Evolutionary conservation across 2,113 vertebrate genomes (phyloP), one percentile per base, ranked within the genome.

Genomic region (Tiliqua scincoides): DNA sequence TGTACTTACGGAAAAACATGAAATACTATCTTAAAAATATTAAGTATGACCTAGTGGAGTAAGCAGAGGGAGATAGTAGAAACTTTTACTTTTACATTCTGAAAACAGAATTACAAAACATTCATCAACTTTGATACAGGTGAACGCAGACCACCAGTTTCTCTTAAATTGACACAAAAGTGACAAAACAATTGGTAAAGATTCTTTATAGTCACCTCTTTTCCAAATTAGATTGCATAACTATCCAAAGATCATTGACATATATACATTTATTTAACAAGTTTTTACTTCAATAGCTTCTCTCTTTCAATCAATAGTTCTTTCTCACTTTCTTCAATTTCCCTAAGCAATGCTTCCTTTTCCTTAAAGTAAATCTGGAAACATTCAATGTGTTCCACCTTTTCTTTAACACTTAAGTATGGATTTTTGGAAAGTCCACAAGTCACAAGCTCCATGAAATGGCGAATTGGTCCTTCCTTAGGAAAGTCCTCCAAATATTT

Each of bases 391-490:
- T 99, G 98, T 59, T 99, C 98, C 21, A 92, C 90, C 91, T 99
- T 99, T 94, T 99, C 97, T 35, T 96, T 95, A 71, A 98, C 98
- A 3, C 96, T 98, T 74, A 99, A 91, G 79, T 97, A 96, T 0
- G 98, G 98, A 91, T 99, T 99, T 95, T 95, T 98, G 0, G 98
- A 97, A 88, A 99, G 96, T 78, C 99, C 99, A 8, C 96, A 96
- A 83, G 98, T 93, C 52, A 99, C 98, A 0, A 99, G 96, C 85
- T 99, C 98, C 98, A 99, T 99, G 94, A 99, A 99, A 94, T 99
- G 98, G 68, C 97, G 97, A 91, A 99, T 94, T 7, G 99, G 98
- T 82, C 98, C 99, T 87, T 97, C 95, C 71, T 91, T 95, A 67
- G 99, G 98, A 89, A 99, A 99, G 72, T 94, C 96, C 89, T 97